Base-by-base conservation (phyloP, 2,113 vertebrate species). In the Poicephalus gulielmi region DNA sequence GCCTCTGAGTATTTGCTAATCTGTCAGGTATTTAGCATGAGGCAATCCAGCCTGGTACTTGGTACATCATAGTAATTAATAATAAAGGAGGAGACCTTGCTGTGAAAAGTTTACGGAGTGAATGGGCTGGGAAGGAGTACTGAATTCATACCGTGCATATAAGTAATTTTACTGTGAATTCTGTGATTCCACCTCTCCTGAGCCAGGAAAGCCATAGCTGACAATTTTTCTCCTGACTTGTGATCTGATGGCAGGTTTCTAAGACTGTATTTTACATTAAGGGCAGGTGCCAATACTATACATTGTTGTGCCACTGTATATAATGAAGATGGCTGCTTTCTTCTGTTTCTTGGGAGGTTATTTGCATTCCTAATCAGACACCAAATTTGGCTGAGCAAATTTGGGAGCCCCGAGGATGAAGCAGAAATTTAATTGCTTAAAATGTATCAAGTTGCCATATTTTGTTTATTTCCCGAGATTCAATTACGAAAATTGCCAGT, bases 381-480 rank as follows among this genome's bases (percentile, higher is more conserved):
- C 23, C 91, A 64, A 75, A 92, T 84, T 78, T 94, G 93, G 52
- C 86, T 92, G 84, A 86, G 70, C 66, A 95, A 92, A 95, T 82
- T 6, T 92, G 91, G 94, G 84, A 95, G 92, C 91, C 67, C 89
- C 84, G 27, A 73, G 47, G 19, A 96, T 47, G 31, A 84, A 95
- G 74, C 39, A 87, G 76, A 93, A 95, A 95, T 82, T 93, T 93
- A 95, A 93, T 93, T 96, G 80, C 73, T 90, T 89, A 52, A 92
- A 95, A 90, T 96, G 25, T 85, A 96, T 92, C 88, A 92, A 92
- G 88, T 89, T 96, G 77, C 92, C 94, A 93, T 95, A 94, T 95
- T 96, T 97, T 97, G 95, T 96, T 96, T 96, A 95, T 97, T 96
- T 97, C 57, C 66, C 82, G 83, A 91, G 93, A 90, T 68, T 90